phyloP scores from a whole-genome alignment of 2,797 vertebrate genomes.

The Strix occidentalis region DNA sequence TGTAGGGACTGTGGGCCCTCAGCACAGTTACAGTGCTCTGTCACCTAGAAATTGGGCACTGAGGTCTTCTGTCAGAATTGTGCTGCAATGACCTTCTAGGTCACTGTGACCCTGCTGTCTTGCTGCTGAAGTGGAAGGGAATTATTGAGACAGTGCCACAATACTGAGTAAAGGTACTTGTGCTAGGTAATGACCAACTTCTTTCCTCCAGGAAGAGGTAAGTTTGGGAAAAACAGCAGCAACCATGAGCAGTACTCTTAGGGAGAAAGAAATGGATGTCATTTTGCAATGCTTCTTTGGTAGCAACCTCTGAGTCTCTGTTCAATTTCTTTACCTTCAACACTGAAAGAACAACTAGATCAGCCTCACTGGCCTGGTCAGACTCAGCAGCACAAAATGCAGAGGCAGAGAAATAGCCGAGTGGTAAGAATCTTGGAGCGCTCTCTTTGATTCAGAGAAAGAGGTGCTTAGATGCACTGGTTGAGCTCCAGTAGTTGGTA shows the following conservation, averaged over 20 bases:
- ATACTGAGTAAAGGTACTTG: background rate
- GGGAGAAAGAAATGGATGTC: background rate
- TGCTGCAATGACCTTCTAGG: background rate
- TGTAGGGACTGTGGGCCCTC: background rate
- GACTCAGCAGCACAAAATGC: background rate
- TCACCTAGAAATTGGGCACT: background rate
- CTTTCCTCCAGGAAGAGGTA: background rate
- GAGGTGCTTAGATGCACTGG: background rate
- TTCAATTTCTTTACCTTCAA: background rate
- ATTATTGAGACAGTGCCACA: background rate
- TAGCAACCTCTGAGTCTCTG: background rate
- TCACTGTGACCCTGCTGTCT: background rate
- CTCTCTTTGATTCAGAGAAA: background rate
- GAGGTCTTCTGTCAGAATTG: background rate
- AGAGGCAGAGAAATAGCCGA: background rate
- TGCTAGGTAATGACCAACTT: background rate
- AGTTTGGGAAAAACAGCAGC: background rate
- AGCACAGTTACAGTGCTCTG: background rate
- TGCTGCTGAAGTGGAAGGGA: background rate
- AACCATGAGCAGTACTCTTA: background rate
- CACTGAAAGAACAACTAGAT: background rate
- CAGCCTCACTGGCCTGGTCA: background rate
- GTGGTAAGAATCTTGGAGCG: background rate
- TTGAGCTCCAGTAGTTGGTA: background rate
- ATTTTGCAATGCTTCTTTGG: background rate